Percentiles rank a stretch among this genome's conserved stretches.
Evolutionary conservation across 1,140 invertebrate species (phyloP).

Genomic region (Halyomorpha halys): DNA sequence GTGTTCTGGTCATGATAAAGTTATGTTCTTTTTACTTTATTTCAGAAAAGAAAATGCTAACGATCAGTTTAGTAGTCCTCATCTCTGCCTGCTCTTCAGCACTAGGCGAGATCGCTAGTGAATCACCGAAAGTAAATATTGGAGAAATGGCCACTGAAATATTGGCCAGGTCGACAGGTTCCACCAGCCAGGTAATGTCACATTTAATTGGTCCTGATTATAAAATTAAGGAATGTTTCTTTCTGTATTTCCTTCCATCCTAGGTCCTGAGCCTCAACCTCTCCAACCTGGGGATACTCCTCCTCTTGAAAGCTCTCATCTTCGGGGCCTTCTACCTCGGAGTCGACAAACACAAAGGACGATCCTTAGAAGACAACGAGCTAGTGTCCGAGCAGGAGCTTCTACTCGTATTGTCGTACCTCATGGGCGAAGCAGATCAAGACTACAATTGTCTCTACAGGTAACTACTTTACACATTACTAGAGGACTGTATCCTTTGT

Average conservation of each 20-base stretch:
- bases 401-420: slow-evolving; percentile 53
- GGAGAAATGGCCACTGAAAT: neutral
- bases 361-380: slow-evolving; percentile 38
- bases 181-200: neutral
- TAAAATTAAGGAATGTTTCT: neutral
- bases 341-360: slow-evolving; percentile 45
- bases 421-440: slow-evolving; percentile 50
- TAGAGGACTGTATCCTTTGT: too few relatives aligned
- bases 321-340: slow-evolving; percentile 66
- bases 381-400: slow-evolving; percentile 53
- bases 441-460: slow-evolving; percentile 59
- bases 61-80: neutral
- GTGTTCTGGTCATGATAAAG: too few relatives aligned
- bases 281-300: slow-evolving; percentile 65
- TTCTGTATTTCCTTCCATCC: slow-evolving; percentile 23
- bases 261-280: slow-evolving; percentile 72
- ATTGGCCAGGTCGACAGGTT: neutral
- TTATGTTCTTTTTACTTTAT: too few relatives aligned
- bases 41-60: neutral
- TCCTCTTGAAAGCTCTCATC: slow-evolving; percentile 69
- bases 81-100: neutral
- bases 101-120: neutral
- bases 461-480: neutral
- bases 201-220: neutral
- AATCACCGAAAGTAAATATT: neutral